Evolutionary conservation across 2,888 invertebrate species (phyloP).

Genomic region (Pseudeuparius sepicola): DNA sequence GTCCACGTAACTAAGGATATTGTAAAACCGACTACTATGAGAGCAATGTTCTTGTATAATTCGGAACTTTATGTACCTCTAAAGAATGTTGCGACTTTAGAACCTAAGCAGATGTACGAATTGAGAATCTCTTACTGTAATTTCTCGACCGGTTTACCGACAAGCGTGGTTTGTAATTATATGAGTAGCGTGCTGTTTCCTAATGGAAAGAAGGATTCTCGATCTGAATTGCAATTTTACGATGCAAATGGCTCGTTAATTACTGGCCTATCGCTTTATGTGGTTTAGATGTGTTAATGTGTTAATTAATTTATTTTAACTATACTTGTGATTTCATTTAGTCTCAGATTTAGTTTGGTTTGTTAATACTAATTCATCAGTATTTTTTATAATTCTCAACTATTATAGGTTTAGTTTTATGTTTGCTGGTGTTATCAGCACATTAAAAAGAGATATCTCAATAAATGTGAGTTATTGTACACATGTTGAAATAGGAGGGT

Average conservation of each 20-base stretch:
- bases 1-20: no score
- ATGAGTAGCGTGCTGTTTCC: conserved; percentile 27
- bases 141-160: conserved; percentile 18
- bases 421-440: no score
- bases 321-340: no score
- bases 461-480: no score
- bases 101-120: conserved; percentile 27
- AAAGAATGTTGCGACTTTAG: conserved; percentile 25
- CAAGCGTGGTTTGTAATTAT: conserved; percentile 28
- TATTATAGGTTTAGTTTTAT: no score
- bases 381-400: no score
- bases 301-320: no score
- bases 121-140: conserved; percentile 30
- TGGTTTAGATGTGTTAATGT: no score
- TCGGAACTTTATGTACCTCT: conserved; percentile 25
- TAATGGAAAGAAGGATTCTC: conserved; percentile 19
- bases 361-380: no score
- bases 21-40: conserved; percentile 23
- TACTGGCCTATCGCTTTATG: conserved; percentile 33
- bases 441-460: no score
- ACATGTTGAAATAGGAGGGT: no score
- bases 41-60: conserved; percentile 22
- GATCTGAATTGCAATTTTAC: conserved; percentile 28
- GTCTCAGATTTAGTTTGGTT: no score
- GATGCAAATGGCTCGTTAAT: conserved; percentile 32